Evolutionary conservation across 2,113 vertebrate genomes (phyloP).

Genomic region (Scartelaos histophorus): DNA sequence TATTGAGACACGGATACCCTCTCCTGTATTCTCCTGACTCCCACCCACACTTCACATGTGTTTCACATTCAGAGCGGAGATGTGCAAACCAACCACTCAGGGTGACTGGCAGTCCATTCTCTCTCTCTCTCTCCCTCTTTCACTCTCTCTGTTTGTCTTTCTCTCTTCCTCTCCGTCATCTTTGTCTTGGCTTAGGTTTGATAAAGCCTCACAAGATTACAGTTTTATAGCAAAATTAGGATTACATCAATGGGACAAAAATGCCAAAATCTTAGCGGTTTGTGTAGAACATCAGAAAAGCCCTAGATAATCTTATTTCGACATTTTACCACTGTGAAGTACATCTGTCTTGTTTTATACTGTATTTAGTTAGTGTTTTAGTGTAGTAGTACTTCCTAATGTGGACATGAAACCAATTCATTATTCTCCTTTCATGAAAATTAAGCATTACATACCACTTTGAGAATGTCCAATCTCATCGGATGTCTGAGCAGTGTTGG

Average conservation of each 20-base stretch:
- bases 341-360: too few relatives aligned
- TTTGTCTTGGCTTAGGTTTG: background rate
- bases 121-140: conserved; percentile 5
- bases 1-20: conserved; percentile 82
- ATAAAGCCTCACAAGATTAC: background rate
- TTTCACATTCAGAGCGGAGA: conserved; percentile 78
- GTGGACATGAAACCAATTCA: background rate
- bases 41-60: conserved; percentile 81
- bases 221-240: background rate
- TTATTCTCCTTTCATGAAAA: too few relatives aligned
- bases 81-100: conserved; percentile 73
- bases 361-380: too few relatives aligned
- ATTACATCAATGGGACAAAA: too few relatives aligned
- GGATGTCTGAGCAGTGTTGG: too few relatives aligned
- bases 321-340: background rate
- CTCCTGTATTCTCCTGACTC: conserved; percentile 76
- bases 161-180: background rate
- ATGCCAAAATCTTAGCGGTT: too few relatives aligned
- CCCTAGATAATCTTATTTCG: too few relatives aligned
- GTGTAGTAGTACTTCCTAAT: background rate
- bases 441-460: too few relatives aligned
- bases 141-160: background rate
- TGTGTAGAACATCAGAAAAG: too few relatives aligned
- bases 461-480: too few relatives aligned
- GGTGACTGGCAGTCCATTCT: conserved; percentile 58